A percentile compares a stretch with the other conserved stretches of the same genome.
phyloP scores from a whole-genome alignment of 2,888 invertebrate genomes.

The Eupithecia subfuscata region DNA sequence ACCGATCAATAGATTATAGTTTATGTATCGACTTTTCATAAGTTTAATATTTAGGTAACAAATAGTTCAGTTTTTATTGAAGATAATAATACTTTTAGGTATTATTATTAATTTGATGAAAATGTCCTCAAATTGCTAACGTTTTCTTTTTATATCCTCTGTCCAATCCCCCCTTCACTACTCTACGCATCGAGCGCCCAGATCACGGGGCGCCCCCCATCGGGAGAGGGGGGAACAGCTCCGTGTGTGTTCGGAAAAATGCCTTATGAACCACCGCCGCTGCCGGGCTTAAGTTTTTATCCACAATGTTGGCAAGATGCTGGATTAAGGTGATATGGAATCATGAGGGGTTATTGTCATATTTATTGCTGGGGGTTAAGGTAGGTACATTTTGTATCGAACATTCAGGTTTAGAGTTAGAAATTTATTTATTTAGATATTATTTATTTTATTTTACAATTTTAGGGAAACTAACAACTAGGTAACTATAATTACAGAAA shows the following conservation, averaged over 20 bases:
- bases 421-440: too few species aligned
- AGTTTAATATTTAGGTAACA: too few species aligned
- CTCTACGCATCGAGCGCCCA: constrained; percentile 72
- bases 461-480: too few species aligned
- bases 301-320: constrained; percentile 45
- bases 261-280: constrained; percentile 76
- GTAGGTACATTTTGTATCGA: not conserved
- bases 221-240: constrained; percentile 49
- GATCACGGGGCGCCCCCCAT: constrained; percentile 62
- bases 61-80: too few species aligned
- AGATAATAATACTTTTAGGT: too few species aligned
- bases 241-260: constrained; percentile 82
- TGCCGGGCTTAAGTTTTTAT: constrained; percentile 67
- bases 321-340: constrained; percentile 57
- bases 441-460: too few species aligned
- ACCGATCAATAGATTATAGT: too few species aligned
- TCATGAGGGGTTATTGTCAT: constrained; percentile 22
- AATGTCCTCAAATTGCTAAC: not conserved
- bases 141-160: constrained; percentile 46
- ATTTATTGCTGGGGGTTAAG: not conserved
- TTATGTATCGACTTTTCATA: too few species aligned
- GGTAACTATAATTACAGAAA: too few species aligned
- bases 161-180: constrained; percentile 48
- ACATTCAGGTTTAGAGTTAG: not conserved
- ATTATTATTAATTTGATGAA: not conserved